A percentile compares a stretch with the other conserved stretches of the same genome.
Conservation (phyloP, 2,888 invertebrate genomes). For the Oxyscelio sp. region DNA sequence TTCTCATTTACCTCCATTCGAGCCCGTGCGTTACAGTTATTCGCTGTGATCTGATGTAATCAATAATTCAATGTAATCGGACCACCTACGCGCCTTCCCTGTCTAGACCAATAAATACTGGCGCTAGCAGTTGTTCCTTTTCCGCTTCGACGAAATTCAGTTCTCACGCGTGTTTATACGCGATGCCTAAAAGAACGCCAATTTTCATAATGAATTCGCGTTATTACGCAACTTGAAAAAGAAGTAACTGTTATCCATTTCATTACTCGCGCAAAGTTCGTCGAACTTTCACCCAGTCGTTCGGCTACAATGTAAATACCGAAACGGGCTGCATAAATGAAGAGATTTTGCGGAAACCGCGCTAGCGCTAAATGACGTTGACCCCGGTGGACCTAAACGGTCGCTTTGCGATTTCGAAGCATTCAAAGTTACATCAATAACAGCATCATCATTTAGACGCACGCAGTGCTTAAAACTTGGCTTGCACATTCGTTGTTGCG, state of each 20-base stretch:
- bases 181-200: constrained; percentile 19
- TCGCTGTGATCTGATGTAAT: constrained; percentile 11
- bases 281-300: constrained; percentile 43
- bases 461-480: background rate
- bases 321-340: constrained; percentile 15
- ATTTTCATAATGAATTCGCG: constrained; percentile 54
- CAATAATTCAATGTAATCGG: constrained; percentile 37
- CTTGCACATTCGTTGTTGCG: constrained; percentile 16
- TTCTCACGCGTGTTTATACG: constrained; percentile 27
- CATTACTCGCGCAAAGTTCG: constrained; percentile 11
- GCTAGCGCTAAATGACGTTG: constrained; percentile 12
- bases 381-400: constrained; percentile 12
- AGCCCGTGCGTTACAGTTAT: constrained; percentile 28
- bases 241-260: constrained; percentile 26
- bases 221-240: constrained; percentile 30
- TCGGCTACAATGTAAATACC: constrained; percentile 23
- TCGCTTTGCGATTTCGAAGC: constrained; percentile 26
- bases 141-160: constrained; percentile 11
- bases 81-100: constrained; percentile 29
- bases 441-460: constrained; percentile 17
- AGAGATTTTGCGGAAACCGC: constrained; percentile 31
- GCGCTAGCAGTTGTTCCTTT: constrained; percentile 23
- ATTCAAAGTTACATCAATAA: constrained; percentile 47
- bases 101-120: constrained; percentile 48
- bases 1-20: background rate